These are phyloP conservation scores for Polymixis lichenea DNA, from an alignment of 2,888 invertebrate genomes.

Conservation along the genomic window DNA sequence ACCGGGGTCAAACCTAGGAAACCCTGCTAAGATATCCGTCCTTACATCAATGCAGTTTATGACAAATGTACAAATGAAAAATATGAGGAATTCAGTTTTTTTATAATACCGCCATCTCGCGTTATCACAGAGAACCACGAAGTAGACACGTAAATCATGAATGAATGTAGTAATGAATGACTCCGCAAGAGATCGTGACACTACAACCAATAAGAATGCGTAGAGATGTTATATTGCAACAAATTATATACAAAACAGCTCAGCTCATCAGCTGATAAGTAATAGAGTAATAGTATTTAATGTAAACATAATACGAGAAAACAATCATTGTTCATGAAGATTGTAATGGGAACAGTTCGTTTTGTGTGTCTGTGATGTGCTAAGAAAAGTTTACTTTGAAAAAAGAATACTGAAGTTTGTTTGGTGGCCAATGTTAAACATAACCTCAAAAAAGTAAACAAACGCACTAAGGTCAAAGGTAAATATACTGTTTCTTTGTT, in stretches of 20 bases:
- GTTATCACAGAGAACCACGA: conserved; percentile 44
- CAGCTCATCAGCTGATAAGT: conserved; percentile 66
- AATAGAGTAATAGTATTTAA: conserved; percentile 54
- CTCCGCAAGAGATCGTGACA: conserved; percentile 58
- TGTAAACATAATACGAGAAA: conserved; percentile 46
- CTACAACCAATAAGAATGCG: conserved; percentile 45
- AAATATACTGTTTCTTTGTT: conserved; percentile 56
- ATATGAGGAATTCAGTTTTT: neutral
- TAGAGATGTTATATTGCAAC: conserved; percentile 45
- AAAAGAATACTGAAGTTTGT: conserved; percentile 33
- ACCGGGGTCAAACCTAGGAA: neutral
- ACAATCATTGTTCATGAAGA: conserved; percentile 32
- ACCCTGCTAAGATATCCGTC: neutral
- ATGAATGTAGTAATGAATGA: conserved; percentile 60
- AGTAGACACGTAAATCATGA: conserved; percentile 21
- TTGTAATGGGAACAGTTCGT: conserved; percentile 36
- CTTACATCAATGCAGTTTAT: neutral
- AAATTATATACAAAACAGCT: conserved; percentile 53
- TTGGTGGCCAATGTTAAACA: conserved; percentile 51
- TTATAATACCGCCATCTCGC: conserved; percentile 61
- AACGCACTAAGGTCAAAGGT: conserved; percentile 64
- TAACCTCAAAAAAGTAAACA: conserved; percentile 73
- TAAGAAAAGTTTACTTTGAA: conserved; percentile 32
- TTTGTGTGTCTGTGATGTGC: conserved; percentile 39
- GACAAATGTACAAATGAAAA: too few species aligned